A percentile compares a stretch with the other conserved stretches of the same genome.
Evolutionary conservation across 2,113 vertebrate genomes (phyloP).

Genomic region (Tyrannus savana): DNA sequence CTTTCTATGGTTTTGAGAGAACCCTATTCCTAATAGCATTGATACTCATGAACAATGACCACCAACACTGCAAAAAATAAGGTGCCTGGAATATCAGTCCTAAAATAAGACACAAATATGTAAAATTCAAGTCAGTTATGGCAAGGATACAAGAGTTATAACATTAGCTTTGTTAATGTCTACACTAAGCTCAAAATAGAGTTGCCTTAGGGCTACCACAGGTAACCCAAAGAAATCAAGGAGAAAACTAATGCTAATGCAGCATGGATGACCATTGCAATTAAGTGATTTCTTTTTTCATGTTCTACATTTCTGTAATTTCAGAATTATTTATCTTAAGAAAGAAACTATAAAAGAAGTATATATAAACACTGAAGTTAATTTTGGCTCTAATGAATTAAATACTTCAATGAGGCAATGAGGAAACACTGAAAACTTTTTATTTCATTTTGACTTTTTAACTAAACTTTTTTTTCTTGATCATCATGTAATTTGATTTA

Average conservation of each 20-base stretch:
- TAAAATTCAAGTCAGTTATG: not conserved
- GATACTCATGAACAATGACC: not conserved
- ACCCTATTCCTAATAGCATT: not conserved
- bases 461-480: not conserved
- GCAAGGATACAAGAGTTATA: not conserved
- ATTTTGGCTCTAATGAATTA: not conserved
- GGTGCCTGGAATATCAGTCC: not conserved
- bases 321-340: not conserved
- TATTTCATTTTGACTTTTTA: not conserved
- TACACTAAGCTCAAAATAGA: not conserved
- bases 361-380: not conserved
- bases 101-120: not conserved
- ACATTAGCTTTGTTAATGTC: not conserved
- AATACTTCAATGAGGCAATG: not conserved
- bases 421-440: not conserved
- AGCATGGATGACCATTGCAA: rapidly evolving
- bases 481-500: not conserved
- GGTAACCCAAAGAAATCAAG: not conserved
- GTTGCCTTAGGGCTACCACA: not conserved
- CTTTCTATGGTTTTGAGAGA: not conserved
- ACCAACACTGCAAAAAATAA: not conserved
- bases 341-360: not conserved
- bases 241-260: not conserved
- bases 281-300: not conserved
- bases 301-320: not conserved